Base-by-base conservation (phyloP, 2,113 vertebrate species). In the Megaleporinus macrocephalus region DNA sequence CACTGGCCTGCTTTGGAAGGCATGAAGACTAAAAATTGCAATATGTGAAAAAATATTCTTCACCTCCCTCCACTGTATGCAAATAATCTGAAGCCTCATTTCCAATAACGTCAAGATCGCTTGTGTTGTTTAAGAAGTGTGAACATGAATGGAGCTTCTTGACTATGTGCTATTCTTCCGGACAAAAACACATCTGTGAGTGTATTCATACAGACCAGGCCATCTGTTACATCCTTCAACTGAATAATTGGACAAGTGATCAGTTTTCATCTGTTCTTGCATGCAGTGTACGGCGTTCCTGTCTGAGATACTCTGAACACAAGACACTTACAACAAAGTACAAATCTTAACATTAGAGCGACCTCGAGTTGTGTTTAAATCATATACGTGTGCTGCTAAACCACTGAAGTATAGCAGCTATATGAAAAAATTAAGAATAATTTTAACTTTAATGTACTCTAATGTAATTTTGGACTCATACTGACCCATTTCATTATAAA, bases 211-310 rank as follows among this genome's bases (percentile, higher is more conserved):
- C 66, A 80, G 77, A 85, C 62, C 13, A 30, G 62, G 69, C 80
- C 86, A 87, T 87, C 86, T 87, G 86, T 65, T 80, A 66, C 15
- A 30, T 29, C 16, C 18, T 61, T 73, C 57, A 73, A 76, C 49
- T 69, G 55, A 85, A 83, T 72, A 73, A 84, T 76, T 68, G 80
- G 73, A 63, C 59, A 27, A 77, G 77, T 66, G 80, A 70, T 80
- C 62, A 75, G 69, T 80, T 85, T 69, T 85, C 80, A 59, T 85
- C 80, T 84, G 53, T 73, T 84, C 73, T 18, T 73, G 66, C 79
- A 73, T 79, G 75, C 82, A 73, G 57, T 61, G 33, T 62, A 59
- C 53, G 7, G 68, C 49, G n/a, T 68, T n/a, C 33, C 53, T 76
- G 77, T 49, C 36, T 51, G n/a, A 29, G 55, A 76, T 53, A 76